These are phyloP conservation scores for Peromyscus nudipes DNA, from an alignment of 2,797 vertebrate genomes.

Conservation along the genomic window DNA sequence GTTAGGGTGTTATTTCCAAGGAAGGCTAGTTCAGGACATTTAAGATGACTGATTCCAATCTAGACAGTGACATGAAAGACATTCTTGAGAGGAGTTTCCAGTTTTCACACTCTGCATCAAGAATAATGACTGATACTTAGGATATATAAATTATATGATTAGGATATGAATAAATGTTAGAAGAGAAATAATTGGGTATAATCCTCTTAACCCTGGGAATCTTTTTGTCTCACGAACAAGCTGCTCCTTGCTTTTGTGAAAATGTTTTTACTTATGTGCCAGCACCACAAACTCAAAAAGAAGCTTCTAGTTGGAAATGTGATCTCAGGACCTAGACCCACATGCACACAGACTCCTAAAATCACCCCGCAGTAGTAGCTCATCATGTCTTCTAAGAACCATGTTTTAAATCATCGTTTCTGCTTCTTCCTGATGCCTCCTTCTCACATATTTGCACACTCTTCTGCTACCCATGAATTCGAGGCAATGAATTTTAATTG, in stretches of 20 bases:
- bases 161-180: neutral
- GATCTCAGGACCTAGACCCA: neutral
- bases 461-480: neutral
- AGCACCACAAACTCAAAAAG: neutral
- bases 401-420: neutral
- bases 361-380: neutral
- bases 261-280: neutral
- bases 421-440: neutral
- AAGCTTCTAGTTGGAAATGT: neutral
- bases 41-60: neutral
- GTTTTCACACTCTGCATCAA: neutral
- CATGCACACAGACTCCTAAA: neutral
- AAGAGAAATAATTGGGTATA: neutral
- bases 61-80: neutral
- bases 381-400: neutral
- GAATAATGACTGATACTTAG: neutral
- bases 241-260: neutral
- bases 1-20: neutral
- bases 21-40: neutral
- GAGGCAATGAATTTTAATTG: slow-evolving; percentile 31
- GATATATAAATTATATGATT: neutral
- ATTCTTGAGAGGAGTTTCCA: neutral
- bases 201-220: neutral
- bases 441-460: neutral
- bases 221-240: neutral